Base-by-base conservation (phyloP, 2,888 invertebrate genomes). In the Craniophora ligustri region DNA sequence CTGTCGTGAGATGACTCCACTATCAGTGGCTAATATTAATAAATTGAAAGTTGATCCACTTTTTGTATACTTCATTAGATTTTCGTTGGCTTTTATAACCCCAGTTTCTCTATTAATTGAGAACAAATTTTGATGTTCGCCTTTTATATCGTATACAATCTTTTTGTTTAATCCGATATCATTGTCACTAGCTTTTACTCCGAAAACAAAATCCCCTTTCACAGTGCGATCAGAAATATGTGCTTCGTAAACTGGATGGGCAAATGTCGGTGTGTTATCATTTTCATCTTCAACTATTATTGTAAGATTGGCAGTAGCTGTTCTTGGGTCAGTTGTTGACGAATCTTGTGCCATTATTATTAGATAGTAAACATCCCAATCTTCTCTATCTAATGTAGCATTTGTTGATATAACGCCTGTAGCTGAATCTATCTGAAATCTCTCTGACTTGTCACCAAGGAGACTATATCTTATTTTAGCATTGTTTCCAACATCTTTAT, bases 321-420 rank as follows among this genome's bases (percentile, higher is more conserved):
- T 97, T 69, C 96, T 94, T 0, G 97, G 97, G 73, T 97, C 97
- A 0, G 97, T 98, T 0, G 97, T 95, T 18, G 98, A 98, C 57
- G 97, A 97, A 86, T 98, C 98, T 85, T 97, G 97, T 1, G 98
- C 98, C 94, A 97, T 96, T 13, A 98, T 92, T 1, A 97, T 97
- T 62, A 98, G 91, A 81, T 96, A 96, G 82, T 98, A 98, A 1
- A 95, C 88, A 44, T 96, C 94, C 61, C 95, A 95, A 72, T 96
- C 96, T 89, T 98, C 98, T 49, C 98, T 95, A 82, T 98, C 98
- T 48, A 98, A 90, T 5, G 95, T 93, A 5, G 94, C 93, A 55
- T 95, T 95, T 0, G 97, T 97, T 5, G 95, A 94, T 58, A 99
- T 96, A 46, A 96, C 94, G 0, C 99, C 99, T 0, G 96, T 96